Evolutionary conservation across 2,888 invertebrate genomes (phyloP), one percentile per base, ranked within the genome.

Genomic region (Tinea pellionella): DNA sequence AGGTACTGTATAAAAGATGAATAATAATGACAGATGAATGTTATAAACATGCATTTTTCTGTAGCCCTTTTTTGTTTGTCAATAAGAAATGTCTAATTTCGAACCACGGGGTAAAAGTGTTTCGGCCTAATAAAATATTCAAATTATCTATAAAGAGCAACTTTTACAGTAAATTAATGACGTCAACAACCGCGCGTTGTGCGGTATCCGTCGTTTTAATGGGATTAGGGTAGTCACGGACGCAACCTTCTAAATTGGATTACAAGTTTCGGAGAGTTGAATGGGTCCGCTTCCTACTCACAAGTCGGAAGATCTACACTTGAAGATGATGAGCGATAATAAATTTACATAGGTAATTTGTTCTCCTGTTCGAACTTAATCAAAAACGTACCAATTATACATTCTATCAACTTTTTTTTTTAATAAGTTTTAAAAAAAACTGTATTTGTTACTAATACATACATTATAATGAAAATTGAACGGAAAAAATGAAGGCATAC

Each of bases 181-280:
- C 53, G 53, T 53, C 12, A n/a, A n/a, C n/a, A n/a, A n/a, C n/a
- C n/a, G n/a, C n/a, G n/a, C 16, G 12, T 24, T 53, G 24, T 53
- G 47, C 24, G 24, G 19, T 19, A 53, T 15, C 47, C 47, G 47
- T 47, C 47, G 9, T n/a, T 62, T 65, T 74, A 78, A 78, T 73
- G 67, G 68, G 69, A 74, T 75, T 75, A 75, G 61, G 63, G 64
- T 67, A 68, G 70, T 69, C 70, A 72, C 69, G 67, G 72, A 67
- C 69, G 69, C 62, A 63, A 61, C 32, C 4, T 16, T 64, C 69
- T 67, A 81, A n/a, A 83, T 81, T 78, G 80, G 81, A 80, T 81
- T 79, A 75, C 63, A 71, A 75, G 67, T 78, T 79, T 80, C 68
- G 74, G 76, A 66, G 70, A 47, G 37, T 37, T 37, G 37, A 37